A percentile compares a stretch with the other conserved stretches of the same genome.
Conservation (phyloP, 2,797 vertebrate genomes). For the Holocentrus rufus region DNA sequence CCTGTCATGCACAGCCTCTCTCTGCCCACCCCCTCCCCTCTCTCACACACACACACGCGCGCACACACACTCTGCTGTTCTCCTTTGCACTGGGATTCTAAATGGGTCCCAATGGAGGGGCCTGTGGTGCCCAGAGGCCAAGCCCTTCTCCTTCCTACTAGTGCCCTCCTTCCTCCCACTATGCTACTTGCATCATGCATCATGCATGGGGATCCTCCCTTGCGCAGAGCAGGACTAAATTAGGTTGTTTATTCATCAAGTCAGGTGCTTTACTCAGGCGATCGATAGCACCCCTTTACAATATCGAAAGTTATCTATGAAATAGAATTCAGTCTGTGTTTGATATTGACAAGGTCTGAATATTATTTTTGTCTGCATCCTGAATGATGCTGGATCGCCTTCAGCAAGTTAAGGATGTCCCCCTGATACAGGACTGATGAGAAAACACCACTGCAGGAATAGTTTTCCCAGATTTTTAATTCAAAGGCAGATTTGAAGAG, state of each 20-base stretch:
- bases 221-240: slow-evolving; percentile 47
- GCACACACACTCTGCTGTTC: slow-evolving; percentile 9
- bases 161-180: slow-evolving; percentile 52
- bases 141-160: slow-evolving; percentile 51
- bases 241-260: slow-evolving; percentile 73
- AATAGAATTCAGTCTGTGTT: slow-evolving; percentile 15
- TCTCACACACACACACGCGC: background rate
- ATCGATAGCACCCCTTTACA: slow-evolving; percentile 44
- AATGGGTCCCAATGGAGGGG: slow-evolving; percentile 54
- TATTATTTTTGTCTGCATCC: background rate
- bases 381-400: background rate
- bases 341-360: slow-evolving; percentile 26
- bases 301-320: slow-evolving; percentile 46
- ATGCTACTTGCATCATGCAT: slow-evolving; percentile 67
- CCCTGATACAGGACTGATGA: slow-evolving; percentile 19
- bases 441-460: slow-evolving; percentile 21
- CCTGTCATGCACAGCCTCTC: no score
- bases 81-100: slow-evolving; percentile 40
- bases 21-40: no score
- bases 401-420: background rate
- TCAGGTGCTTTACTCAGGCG: slow-evolving; percentile 57
- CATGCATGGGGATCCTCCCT: slow-evolving; percentile 65
- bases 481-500: slow-evolving; percentile 25
- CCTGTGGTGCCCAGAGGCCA: slow-evolving; percentile 50
- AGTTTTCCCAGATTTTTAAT: slow-evolving; percentile 12